Evolutionary conservation across 2,113 vertebrate species (phyloP), one percentile per base, ranked within the genome.

Genomic region (Podocnemis expansa): DNA sequence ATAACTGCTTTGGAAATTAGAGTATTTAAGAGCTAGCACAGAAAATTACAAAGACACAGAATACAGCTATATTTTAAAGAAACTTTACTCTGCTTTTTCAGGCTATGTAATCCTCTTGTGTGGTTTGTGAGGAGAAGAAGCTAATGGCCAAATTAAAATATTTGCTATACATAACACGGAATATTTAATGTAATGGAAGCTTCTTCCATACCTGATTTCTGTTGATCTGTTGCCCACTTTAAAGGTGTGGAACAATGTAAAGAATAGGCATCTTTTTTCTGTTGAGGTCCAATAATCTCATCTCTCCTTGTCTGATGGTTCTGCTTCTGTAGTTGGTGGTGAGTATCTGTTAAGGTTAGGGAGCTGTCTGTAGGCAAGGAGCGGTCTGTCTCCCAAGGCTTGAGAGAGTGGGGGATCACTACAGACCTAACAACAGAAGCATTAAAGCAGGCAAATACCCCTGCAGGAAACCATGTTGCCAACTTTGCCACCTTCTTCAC

Each of bases 221-320:
- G 4, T 43, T 81, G 79, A 95, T 41, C 91, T 67, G 56, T 45
- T 82, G 41, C 45, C 91, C 29, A 2, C 83, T 85, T 4, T 38
- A 78, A 54, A 31, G 88, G 82, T 82, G 55, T 79, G 81, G 85
- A 88, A 54, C 54, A 92, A 88, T 76, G 84, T 82, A 34, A 16
- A 63, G 58, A 63, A 63, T 34, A 16, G 31, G 60, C 16, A 63
- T n/a, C 31, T 63, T 63, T 63, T 7, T 6, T 8, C 31, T 63
- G 60, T 31, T n/a, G 60, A 63, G 60, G 60, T 63, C 60, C 31
- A 34, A n/a, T 5, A 31, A 60, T 31, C 58, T 60, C 14, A 8
- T 63, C 60, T 63, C 60, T 63, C 70, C 38, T 73, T 73, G n/a
- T 22, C 38, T 41, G 38, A 38, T 73, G 70, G 38, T 22, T 73